Evolutionary conservation across 2,797 vertebrate species (phyloP), one percentile per base, ranked within the genome.

Genomic region (Rachycentron canadum): DNA sequence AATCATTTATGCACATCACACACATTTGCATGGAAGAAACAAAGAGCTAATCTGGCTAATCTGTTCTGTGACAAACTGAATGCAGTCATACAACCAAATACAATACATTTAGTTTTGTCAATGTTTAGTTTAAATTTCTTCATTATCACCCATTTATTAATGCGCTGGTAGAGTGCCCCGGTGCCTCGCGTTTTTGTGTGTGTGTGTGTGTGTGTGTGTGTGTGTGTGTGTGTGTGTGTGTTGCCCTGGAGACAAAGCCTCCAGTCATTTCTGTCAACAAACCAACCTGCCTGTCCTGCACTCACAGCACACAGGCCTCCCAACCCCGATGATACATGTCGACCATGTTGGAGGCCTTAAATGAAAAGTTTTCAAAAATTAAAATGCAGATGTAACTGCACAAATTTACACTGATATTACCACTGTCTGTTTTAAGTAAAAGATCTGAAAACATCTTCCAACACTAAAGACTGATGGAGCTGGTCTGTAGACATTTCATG

Each of bases 161-260:
- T 32, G 30, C n/a, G n/a, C n/a, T n/a, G n/a, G n/a, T n/a, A n/a
- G n/a, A n/a, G n/a, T n/a, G n/a, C n/a, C n/a, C 9, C 12, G 11
- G 2, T 47, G 43, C 12, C 36, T 10, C 11, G 34, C 9, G 25
- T 32, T 32, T 16, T 30, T 63, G 0, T 63, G 0, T 65, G 26
- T 70, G 12, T 64, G 34, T 16, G 19, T 69, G 19, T 21, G 43
- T 64, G 11, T 38, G 3, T 3, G 32, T 32, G 32, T 3, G 32
- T 32, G 3, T 3, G 8, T 21, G 19, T 21, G 7, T 47, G 40
- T 75, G 61, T 26, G 62, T 65, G 41, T 52, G 19, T 67, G 61
- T 69, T 68, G 21, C n/a, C 25, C 6, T 55, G 43, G 49, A 81
- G 66, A 83, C 73, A 60, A 74, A 68, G 45, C 41, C 17, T 5